phyloP scores from a whole-genome alignment of 2,113 vertebrate genomes.

The Polypterus senegalus region DNA sequence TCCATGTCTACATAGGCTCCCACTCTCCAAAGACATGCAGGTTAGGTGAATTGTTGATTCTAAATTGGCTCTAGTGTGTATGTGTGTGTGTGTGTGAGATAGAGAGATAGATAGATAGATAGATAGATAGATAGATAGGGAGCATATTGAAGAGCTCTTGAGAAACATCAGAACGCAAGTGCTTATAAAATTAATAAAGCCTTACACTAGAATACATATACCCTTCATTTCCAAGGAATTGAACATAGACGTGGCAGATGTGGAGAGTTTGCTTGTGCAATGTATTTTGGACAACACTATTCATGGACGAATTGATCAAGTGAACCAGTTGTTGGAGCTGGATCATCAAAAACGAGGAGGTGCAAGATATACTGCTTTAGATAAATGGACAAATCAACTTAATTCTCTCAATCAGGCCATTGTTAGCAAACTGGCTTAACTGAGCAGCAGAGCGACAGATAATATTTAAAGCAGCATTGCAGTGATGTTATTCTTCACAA shows the following conservation, averaged over 20 bases:
- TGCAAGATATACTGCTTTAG: constrained; percentile 90
- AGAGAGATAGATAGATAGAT: no score
- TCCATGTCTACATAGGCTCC: no score
- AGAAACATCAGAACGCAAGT: constrained; percentile 99
- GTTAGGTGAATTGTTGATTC: no score
- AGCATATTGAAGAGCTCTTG: constrained; percentile 89
- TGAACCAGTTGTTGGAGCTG: constrained; percentile 93
- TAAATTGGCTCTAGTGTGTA: no score
- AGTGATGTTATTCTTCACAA: constrained; percentile 58
- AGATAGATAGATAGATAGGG: no score
- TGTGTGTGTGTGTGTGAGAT: no score
- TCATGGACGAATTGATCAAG: constrained; percentile 87
- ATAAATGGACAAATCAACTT: constrained; percentile 99
- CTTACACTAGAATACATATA: constrained; percentile 99
- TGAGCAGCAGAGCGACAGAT: constrained; percentile 45
- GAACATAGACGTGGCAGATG: constrained; percentile 97
- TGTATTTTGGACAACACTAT: constrained; percentile 99
- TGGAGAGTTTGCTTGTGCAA: constrained; percentile 98
- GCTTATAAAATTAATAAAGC: constrained; percentile 99
- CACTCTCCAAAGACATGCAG: no score
- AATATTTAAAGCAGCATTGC: constrained; percentile 50
- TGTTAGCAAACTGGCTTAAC: constrained; percentile 96
- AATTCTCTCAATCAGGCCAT: constrained; percentile 98
- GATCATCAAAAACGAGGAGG: constrained; percentile 97
- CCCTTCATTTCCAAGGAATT: constrained; percentile 99